Evolutionary conservation across 1,140 invertebrate genomes (phyloP), one percentile per base, ranked within the genome.

Genomic region (Drosophila subobscura): DNA sequence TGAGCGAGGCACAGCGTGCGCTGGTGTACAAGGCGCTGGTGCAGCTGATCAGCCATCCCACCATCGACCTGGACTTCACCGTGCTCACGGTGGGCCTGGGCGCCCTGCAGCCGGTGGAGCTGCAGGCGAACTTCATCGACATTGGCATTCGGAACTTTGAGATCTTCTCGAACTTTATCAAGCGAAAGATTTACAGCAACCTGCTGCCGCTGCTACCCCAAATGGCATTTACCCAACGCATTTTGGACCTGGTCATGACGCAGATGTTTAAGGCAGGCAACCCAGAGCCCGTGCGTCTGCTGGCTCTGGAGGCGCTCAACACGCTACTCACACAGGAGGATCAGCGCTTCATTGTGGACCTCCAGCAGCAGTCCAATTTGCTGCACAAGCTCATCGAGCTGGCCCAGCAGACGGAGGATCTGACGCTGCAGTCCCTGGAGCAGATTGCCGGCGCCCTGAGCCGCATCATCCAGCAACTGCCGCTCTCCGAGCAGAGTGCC

Each of bases 101-200:
- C 4, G 84, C 79, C 10, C 55, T 81, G 8, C 72, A 91, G 66
- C 85, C 90, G 0, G 72, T 89, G 27, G 90, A 91, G 52, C n/a
- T 91, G 50, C 84, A 91, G 33, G 58, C 79, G 0, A 85, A 90
- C 46, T 81, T 84, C 3, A 85, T 91, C 12, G 89, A 91, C 42
- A 51, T 74, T 8, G 65, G 65, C 41, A 77, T 90, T 33, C 59
- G 75, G 2, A 91, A 91, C 45, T 91, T 91, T 41, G 58, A 72
- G 3, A 66, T 89, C 10, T 91, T 85, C 27, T 75, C 79, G 1
- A 76, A 79, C 50, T 89, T 85, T 55, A 79, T 91, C 0, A 90
- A 89, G 47, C 59, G 79, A 1, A 91, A 91, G 68, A 76, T 91
- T 3, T 89, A 81, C 27, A 16, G 25, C 0, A 91, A 91, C 61